Evolutionary conservation across 2,797 vertebrate genomes (phyloP).

Genomic region (Lemur catta): DNA sequence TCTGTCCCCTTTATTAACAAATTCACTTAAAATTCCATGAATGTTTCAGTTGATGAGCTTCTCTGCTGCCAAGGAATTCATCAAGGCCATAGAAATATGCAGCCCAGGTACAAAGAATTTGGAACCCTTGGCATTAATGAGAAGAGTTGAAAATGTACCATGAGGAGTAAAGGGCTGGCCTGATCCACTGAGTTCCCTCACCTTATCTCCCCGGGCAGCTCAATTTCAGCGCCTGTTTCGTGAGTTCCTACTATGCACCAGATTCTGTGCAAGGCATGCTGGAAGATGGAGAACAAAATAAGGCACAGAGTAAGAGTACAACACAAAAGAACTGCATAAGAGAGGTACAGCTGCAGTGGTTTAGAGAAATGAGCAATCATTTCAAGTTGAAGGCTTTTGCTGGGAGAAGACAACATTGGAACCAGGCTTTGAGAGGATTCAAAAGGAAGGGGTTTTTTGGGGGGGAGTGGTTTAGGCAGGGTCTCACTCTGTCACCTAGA

Average conservation of each 20-base stretch:
- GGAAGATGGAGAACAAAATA: background rate
- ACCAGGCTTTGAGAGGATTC: background rate
- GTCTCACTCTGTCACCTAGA: too few species aligned
- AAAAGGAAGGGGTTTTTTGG: background rate
- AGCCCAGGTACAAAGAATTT: background rate
- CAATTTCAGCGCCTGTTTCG: background rate
- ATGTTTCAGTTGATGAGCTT: background rate
- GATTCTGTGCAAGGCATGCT: background rate
- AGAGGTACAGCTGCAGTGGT: background rate
- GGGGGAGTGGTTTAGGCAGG: too few species aligned
- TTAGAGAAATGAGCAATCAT: background rate
- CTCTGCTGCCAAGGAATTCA: background rate
- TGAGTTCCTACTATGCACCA: background rate
- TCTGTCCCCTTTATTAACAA: slow-evolving; percentile 19
- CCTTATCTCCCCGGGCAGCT: background rate
- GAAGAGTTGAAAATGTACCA: background rate
- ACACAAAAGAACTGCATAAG: background rate
- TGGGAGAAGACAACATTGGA: background rate
- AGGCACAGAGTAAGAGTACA: background rate
- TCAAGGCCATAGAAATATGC: background rate
- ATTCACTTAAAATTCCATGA: slow-evolving; percentile 11
- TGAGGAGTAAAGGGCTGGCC: background rate
- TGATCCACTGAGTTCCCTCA: background rate
- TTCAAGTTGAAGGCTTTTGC: background rate
- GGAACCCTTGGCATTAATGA: background rate